Conservation (phyloP, 2,888 invertebrate genomes). For the Anaspis maculata region DNA sequence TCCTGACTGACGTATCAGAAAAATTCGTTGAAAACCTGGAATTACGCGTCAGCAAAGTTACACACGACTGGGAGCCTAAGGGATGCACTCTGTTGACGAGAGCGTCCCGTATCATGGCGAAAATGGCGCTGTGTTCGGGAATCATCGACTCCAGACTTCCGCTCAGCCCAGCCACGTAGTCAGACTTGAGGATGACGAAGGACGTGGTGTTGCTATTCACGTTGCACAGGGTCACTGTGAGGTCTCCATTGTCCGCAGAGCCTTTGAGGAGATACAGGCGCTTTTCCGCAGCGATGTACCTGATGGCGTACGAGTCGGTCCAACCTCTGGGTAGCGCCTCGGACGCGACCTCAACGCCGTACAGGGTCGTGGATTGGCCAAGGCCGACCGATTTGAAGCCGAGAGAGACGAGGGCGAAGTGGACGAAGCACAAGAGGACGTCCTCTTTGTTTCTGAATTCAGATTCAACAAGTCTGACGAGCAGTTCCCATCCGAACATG, state of each 20-base stretch:
- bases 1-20: too few species aligned
- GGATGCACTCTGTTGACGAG: too few species aligned
- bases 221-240: conserved; percentile 40
- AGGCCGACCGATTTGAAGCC: conserved; percentile 65
- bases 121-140: too few species aligned
- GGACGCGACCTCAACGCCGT: conserved; percentile 48
- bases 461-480: conserved; percentile 50
- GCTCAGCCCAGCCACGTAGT: conserved; percentile 28
- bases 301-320: conserved; percentile 67
- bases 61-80: too few species aligned
- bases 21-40: too few species aligned
- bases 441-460: conserved; percentile 59
- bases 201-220: conserved; percentile 43
- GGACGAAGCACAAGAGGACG: conserved; percentile 58
- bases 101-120: too few species aligned
- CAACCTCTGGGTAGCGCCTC: conserved; percentile 70
- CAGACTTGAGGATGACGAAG: conserved; percentile 41
- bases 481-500: conserved; percentile 62
- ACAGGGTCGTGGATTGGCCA: conserved; percentile 49
- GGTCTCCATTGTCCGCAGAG: conserved; percentile 38
- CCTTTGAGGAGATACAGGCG: conserved; percentile 56
- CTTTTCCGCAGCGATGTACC: conserved; percentile 61
- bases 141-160: conserved; percentile 57
- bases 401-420: conserved; percentile 61
- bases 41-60: too few species aligned